Evolutionary conservation across 1,140 invertebrate species (phyloP).

Genomic region (Metaphire vulgaris): DNA sequence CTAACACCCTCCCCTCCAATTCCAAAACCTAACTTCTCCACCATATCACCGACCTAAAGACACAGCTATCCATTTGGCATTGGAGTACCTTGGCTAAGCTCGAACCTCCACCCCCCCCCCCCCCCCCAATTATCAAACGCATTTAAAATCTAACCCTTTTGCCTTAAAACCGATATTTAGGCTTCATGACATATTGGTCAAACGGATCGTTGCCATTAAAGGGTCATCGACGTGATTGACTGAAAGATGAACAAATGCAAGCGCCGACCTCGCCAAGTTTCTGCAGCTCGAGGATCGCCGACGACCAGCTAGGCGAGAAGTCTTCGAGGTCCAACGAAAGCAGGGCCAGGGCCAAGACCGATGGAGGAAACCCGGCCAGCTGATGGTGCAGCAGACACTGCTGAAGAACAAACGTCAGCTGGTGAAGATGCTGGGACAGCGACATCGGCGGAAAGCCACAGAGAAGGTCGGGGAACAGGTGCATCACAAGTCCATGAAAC

Average conservation of each 20-base stretch:
- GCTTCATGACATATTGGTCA: no score
- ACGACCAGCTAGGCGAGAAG: conserved; percentile 39
- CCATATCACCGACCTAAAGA: no score
- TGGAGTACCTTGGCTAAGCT: no score
- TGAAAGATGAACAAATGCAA: neutral
- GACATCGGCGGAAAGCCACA: conserved; percentile 42
- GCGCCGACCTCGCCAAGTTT: conserved; percentile 41
- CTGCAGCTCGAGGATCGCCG: conserved; percentile 41
- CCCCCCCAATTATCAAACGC: no score
- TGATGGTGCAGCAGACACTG: conserved; percentile 38
- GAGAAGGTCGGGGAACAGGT: conserved; percentile 45
- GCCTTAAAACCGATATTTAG: no score
- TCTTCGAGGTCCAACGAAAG: conserved; percentile 48
- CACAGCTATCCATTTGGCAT: no score
- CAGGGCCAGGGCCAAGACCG: conserved; percentile 41
- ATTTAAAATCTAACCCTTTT: no score
- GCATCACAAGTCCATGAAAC: conserved; percentile 45
- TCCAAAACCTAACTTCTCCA: no score
- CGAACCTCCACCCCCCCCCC: no score
- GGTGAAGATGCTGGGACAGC: conserved; percentile 42
- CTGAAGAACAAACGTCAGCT: conserved; percentile 42
- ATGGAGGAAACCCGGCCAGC: conserved; percentile 39
- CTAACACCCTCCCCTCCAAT: no score
- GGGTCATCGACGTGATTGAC: no score
- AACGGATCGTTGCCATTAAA: no score